Percentiles rank a stretch among this genome's conserved stretches.
Evolutionary conservation across 2,888 invertebrate genomes (phyloP).

Genomic region (Rhingia campestris): DNA sequence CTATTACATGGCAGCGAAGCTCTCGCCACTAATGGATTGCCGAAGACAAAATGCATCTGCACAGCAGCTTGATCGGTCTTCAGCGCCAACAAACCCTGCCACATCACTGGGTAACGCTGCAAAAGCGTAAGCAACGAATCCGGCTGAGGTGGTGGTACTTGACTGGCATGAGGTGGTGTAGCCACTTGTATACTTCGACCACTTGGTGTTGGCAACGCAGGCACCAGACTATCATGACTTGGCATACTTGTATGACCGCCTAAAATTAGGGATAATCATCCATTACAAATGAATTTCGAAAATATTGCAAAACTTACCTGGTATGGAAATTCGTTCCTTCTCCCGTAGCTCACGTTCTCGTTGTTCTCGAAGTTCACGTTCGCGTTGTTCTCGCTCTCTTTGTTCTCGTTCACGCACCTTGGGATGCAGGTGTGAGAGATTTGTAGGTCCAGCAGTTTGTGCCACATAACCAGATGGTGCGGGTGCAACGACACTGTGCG

Average conservation of each 20-base stretch:
- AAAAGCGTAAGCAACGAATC: conserved; percentile 91
- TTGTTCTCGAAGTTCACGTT: conserved; percentile 75
- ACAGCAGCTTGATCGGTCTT: conserved; percentile 99
- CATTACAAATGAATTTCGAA: not conserved
- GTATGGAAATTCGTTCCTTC: conserved; percentile 77
- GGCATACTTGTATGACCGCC: conserved; percentile 76
- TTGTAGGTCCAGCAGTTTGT: conserved; percentile 72
- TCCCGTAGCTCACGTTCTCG: conserved; percentile 77
- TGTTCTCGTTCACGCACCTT: conserved; percentile 79
- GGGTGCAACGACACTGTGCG: conserved; percentile 82
- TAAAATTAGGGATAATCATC: conserved; percentile 1
- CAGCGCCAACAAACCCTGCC: conserved; percentile 97
- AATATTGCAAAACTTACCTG: conserved; percentile 65
- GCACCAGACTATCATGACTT: conserved; percentile 77
- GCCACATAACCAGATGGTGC: conserved; percentile 76
- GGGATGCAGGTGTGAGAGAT: conserved; percentile 78
- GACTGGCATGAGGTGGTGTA: conserved; percentile 88
- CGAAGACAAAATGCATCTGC: conserved; percentile 99
- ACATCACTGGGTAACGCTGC: conserved; percentile 97
- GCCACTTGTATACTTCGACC: conserved; percentile 79
- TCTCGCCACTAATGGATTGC: conserved; percentile 94
- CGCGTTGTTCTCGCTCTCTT: conserved; percentile 79
- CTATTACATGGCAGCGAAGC: conserved; percentile 93
- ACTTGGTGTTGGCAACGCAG: conserved; percentile 77
- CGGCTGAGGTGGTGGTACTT: conserved; percentile 91